Percentiles rank a stretch among this genome's conserved stretches.
Conservation (phyloP, 2,113 vertebrate genomes). For the Gymnogyps californianus region DNA sequence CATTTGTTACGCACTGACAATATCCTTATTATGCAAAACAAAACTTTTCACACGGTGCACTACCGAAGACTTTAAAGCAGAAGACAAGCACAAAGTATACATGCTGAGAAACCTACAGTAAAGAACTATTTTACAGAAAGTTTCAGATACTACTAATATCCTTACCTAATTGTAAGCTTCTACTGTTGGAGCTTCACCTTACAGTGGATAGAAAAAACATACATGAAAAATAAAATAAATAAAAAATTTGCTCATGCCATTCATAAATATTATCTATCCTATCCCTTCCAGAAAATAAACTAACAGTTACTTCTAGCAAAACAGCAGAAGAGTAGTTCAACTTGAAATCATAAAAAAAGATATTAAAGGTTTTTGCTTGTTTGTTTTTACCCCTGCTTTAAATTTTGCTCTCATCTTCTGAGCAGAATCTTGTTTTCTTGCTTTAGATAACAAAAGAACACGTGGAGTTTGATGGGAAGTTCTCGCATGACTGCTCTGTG, state of each 20-base stretch:
- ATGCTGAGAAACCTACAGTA: neutral
- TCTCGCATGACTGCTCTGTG: neutral
- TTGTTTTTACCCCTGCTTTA: neutral
- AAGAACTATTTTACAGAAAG: neutral
- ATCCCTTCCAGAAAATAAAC: neutral
- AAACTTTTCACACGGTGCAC: neutral
- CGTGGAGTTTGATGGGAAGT: neutral
- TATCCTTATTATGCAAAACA: neutral
- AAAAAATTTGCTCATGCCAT: neutral
- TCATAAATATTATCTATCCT: neutral
- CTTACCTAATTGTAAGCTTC: neutral
- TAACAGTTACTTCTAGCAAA: neutral
- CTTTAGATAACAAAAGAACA: neutral
- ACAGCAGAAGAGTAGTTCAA: neutral
- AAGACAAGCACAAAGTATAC: neutral
- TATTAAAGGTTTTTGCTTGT: neutral
- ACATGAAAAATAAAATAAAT: neutral
- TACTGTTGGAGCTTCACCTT: neutral
- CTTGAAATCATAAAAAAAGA: neutral
- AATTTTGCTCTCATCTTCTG: neutral
- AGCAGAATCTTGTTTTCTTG: neutral
- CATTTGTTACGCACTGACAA: neutral
- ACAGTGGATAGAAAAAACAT: neutral
- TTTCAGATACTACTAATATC: neutral
- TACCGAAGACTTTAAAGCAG: neutral